Evolutionary conservation across 2,888 invertebrate species (phyloP).

Genomic region (Smittia aterrima): DNA sequence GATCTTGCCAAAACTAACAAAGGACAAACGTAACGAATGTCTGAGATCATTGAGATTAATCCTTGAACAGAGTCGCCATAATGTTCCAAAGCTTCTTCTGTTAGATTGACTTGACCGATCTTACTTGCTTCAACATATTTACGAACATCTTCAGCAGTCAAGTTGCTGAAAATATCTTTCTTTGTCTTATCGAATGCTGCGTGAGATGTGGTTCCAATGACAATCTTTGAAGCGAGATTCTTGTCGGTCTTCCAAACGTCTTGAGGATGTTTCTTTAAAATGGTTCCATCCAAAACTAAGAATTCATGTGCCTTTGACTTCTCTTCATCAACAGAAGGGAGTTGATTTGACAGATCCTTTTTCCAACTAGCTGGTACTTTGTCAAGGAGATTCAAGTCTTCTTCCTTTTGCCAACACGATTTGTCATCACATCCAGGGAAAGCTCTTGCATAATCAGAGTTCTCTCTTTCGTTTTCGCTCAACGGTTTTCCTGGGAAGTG

Average conservation of each 20-base stretch:
- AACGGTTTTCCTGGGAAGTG: constrained; percentile 67
- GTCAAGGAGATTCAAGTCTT: constrained; percentile 61
- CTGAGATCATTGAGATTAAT: constrained; percentile 70
- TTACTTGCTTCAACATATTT: constrained; percentile 58
- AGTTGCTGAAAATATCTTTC: constrained; percentile 61
- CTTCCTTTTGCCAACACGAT: constrained; percentile 59
- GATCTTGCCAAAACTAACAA: constrained; percentile 65
- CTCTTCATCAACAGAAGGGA: constrained; percentile 58
- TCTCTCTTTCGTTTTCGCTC: constrained; percentile 61
- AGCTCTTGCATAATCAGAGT: constrained; percentile 59
- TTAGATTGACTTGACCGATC: constrained; percentile 63
- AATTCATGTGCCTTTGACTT: constrained; percentile 65
- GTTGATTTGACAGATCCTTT: constrained; percentile 57
- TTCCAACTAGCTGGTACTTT: constrained; percentile 73
- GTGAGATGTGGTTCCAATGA: constrained; percentile 74
- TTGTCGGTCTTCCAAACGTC: constrained; percentile 59
- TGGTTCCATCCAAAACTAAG: constrained; percentile 71
- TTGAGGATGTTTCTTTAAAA: constrained; percentile 65
- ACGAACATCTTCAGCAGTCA: constrained; percentile 66
- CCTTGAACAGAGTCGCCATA: constrained; percentile 70
- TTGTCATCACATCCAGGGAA: constrained; percentile 56
- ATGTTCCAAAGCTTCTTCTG: constrained; percentile 61
- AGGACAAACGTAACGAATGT: constrained; percentile 77
- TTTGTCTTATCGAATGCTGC: constrained; percentile 61
- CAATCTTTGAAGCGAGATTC: constrained; percentile 54